phyloP scores from a whole-genome alignment of 1,140 invertebrate genomes.

The Ditylenchus dipsaci region DNA sequence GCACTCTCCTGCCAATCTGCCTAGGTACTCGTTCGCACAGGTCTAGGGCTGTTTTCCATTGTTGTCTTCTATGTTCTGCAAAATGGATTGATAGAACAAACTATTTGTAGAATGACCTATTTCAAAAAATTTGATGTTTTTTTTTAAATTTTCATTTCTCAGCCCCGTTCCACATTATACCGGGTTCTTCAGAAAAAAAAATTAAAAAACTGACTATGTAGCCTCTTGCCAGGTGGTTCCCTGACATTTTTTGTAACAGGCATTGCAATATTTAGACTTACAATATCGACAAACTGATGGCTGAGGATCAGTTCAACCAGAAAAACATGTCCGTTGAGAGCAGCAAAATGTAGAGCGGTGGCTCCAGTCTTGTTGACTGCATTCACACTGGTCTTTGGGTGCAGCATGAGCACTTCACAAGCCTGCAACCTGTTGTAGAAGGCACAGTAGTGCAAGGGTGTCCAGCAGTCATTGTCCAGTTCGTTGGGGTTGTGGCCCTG shows the following conservation, averaged over 20 bases:
- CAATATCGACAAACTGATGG: conserved; percentile 49
- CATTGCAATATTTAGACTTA: too few species aligned
- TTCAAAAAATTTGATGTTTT: too few species aligned
- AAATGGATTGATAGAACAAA: too few species aligned
- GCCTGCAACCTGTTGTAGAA: conserved; percentile 49
- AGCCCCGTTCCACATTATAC: too few species aligned
- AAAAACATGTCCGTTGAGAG: conserved; percentile 46
- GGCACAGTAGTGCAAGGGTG: conserved; percentile 50
- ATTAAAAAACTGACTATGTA: too few species aligned
- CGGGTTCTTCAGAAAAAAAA: too few species aligned
- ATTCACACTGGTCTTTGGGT: conserved; percentile 44
- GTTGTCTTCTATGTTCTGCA: conserved; percentile 45
- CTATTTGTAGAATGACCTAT: too few species aligned
- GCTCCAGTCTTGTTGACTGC: conserved; percentile 47
- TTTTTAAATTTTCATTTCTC: too few species aligned
- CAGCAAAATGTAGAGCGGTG: conserved; percentile 52
- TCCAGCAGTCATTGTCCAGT: conserved; percentile 48
- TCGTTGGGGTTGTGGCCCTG: conserved; percentile 48
- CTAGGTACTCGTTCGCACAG: conserved; percentile 47
- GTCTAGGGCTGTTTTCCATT: conserved; percentile 48
- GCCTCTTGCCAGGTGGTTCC: too few species aligned
- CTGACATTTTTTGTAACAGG: too few species aligned
- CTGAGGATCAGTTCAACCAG: conserved; percentile 50
- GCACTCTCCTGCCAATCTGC: conserved; percentile 46
- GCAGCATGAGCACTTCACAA: conserved; percentile 40